phyloP scores from a whole-genome alignment of 2,888 invertebrate genomes.

The Ochropleura leucogaster region DNA sequence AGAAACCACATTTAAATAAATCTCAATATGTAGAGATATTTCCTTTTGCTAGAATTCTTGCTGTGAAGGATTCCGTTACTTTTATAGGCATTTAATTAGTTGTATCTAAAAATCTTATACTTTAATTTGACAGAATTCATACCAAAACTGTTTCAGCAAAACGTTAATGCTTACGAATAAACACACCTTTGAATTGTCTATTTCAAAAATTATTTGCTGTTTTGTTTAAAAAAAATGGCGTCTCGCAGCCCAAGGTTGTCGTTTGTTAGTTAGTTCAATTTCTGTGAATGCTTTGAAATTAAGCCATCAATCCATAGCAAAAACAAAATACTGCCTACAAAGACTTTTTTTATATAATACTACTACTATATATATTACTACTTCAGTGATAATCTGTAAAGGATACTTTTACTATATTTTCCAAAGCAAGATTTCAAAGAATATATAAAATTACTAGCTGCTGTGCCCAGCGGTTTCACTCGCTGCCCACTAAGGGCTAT shows the following conservation, averaged over 20 bases:
- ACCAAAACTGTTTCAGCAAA: neutral
- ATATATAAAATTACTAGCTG: neutral
- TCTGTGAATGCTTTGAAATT: too few relatives aligned
- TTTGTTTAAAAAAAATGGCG: too few relatives aligned
- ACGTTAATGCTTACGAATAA: neutral
- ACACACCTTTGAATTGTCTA: neutral
- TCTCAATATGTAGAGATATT: neutral
- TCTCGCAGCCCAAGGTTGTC: too few relatives aligned
- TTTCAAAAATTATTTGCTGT: neutral
- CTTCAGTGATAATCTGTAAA: neutral
- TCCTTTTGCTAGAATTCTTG: conserved; percentile 16
- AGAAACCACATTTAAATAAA: too few relatives aligned
- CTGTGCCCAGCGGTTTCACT: too few relatives aligned
- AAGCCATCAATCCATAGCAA: too few relatives aligned
- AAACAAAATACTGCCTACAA: too few relatives aligned
- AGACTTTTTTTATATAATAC: neutral
- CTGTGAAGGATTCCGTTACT: neutral
- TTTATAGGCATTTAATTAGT: neutral
- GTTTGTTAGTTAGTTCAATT: too few relatives aligned
- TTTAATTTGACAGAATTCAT: neutral
- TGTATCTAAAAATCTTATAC: neutral
- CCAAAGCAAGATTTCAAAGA: neutral
- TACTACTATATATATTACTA: too few relatives aligned
- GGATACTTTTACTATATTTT: neutral
- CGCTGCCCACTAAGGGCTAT: too few relatives aligned